Evolutionary conservation across 2,888 invertebrate genomes (phyloP).

Genomic region (Gymnosoma rotundatum): DNA sequence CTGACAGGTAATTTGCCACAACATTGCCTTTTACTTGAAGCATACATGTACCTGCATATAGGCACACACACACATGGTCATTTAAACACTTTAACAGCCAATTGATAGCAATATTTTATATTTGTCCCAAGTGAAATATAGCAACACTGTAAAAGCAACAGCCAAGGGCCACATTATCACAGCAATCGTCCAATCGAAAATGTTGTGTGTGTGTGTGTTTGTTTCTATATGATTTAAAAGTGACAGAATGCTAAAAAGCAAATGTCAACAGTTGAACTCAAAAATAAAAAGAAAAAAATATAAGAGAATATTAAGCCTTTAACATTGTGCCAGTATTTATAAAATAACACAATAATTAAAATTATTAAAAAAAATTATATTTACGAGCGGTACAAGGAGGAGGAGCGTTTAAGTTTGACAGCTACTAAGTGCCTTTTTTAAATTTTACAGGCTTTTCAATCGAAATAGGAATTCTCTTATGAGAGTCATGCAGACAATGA

Average conservation of each 20-base stretch:
- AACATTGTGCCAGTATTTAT: background rate
- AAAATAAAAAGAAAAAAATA: background rate
- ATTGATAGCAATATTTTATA: slow-evolving; percentile 60
- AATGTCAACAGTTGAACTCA: background rate
- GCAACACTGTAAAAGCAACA: slow-evolving; percentile 26
- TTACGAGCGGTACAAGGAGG: too few species aligned
- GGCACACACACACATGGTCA: background rate
- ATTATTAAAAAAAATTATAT: slow-evolving; percentile 9
- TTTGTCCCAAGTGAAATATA: slow-evolving; percentile 56
- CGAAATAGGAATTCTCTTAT: too few species aligned
- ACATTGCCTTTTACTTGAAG: slow-evolving; percentile 65
- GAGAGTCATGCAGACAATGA: too few species aligned
- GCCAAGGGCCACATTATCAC: slow-evolving; percentile 46
- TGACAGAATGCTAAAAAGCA: slow-evolving; percentile 25
- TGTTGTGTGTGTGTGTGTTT: background rate
- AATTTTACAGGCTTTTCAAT: too few species aligned
- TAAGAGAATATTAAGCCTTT: background rate
- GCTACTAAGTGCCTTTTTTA: too few species aligned
- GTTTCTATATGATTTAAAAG: background rate
- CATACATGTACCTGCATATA: slow-evolving; percentile 26
- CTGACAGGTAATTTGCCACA: slow-evolving; percentile 74
- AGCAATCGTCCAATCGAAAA: slow-evolving; percentile 2
- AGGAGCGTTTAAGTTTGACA: too few species aligned
- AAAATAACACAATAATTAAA: slow-evolving; percentile 8
- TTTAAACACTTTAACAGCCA: slow-evolving; percentile 49